A percentile compares a stretch with the other conserved stretches of the same genome.
These are phyloP conservation scores for Pica pica DNA, from an alignment of 2,113 vertebrate genomes.

Conservation along the genomic window DNA sequence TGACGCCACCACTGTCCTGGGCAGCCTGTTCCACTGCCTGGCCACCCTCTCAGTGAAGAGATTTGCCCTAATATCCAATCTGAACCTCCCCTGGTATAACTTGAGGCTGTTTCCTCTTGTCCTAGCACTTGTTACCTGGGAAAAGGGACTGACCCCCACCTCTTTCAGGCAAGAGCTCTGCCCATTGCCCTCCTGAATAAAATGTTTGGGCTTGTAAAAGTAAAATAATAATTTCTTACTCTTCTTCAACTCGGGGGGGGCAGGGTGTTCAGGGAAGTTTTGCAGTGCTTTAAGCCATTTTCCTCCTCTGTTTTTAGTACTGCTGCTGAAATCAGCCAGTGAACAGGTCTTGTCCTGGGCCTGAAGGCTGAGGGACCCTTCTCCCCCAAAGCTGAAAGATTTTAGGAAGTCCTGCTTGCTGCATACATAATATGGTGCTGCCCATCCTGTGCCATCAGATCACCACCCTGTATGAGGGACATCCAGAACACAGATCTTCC, in stretches of 20 bases:
- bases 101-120: background rate
- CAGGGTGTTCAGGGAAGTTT: background rate
- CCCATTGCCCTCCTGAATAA: background rate
- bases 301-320: background rate
- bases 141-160: background rate
- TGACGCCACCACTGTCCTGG: background rate
- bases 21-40: background rate
- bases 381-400: background rate
- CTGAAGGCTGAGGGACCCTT: background rate
- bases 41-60: too few relatives aligned
- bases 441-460: background rate
- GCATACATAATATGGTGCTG: fast-evolving
- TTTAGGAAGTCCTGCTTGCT: background rate
- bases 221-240: background rate
- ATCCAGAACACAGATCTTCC: background rate
- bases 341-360: background rate
- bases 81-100: background rate
- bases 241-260: background rate
- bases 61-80: background rate
- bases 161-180: background rate
- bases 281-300: background rate
- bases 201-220: background rate
- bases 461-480: fast-evolving
- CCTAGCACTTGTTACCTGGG: background rate
- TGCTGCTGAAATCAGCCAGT: background rate